Evolutionary conservation across 1,140 invertebrate species (phyloP), one percentile per base, ranked within the genome.

Genomic region (Aricia agestis): DNA sequence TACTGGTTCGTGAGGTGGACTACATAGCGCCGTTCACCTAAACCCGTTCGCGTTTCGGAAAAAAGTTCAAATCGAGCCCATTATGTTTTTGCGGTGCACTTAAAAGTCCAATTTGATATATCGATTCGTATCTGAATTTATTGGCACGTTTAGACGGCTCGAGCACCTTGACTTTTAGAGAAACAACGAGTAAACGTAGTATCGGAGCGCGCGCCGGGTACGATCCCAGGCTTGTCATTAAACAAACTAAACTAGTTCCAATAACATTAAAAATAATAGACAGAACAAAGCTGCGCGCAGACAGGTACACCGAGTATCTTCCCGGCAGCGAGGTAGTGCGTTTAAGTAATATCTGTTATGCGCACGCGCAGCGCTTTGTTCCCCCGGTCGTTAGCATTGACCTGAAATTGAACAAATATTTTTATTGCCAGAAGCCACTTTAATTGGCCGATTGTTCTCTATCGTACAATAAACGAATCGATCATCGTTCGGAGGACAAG

Each of bases 401-500:
- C 67, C 67, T 25, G 52, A 68, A 68, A 68, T 68, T 57, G 52
- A 68, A 68, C 58, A 59, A 69, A 42, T 69, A 52, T 70, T 66
- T 72, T 75, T 72, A 66, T 72, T 65, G 17, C 66, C 45, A 52
- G 45, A 36, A 67, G 61, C 32, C 41, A 70, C 65, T 66, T 66
- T 74, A 70, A 71, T 74, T 74, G 69, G 72, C 67, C 52, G 66
- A 72, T 77, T 75, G 72, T 75, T 75, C 18, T 67, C 69, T 65
- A 75, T 74, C 10, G 25, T 66, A 76, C 59, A 72, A 76, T 75
- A 78, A 79, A 78, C 72, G 74, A 76, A 78, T 76, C 71, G 71
- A 82, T 82, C 75, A 80, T 82, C 79, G 76, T 79, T 76, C 77
- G 73, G 80, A 76, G 77, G 78, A 78, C 73, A 69, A 75, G 70